Conservation (phyloP, 2,113 vertebrate genomes). For the Lophius piscatorius region DNA sequence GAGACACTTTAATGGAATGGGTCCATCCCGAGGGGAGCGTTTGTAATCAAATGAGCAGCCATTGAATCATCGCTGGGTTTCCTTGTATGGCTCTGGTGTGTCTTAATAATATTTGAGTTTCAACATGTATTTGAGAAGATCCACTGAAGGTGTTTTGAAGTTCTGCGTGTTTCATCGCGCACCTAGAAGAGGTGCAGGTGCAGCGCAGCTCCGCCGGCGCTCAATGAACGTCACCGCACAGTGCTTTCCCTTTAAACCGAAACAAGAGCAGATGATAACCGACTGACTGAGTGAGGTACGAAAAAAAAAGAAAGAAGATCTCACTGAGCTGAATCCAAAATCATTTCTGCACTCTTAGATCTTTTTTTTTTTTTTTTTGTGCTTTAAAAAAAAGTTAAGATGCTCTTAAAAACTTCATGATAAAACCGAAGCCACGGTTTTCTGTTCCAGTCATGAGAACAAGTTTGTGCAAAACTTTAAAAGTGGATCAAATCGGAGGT, state of each 20-base stretch:
- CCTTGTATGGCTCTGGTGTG: constrained; percentile 8
- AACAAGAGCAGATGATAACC: constrained; percentile 30
- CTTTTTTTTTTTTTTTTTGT: constrained; percentile 42
- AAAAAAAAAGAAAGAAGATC: constrained; percentile 34
- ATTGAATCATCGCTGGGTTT: constrained; percentile 28
- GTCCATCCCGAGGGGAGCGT: constrained; percentile 27
- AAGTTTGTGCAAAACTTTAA: too few species aligned
- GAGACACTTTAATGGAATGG: constrained; percentile 16
- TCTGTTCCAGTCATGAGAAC: too few species aligned
- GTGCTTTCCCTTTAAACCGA: constrained; percentile 64
- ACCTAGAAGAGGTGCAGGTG: constrained; percentile 55
- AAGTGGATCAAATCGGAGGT: too few species aligned
- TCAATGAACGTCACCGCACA: constrained; percentile 28
- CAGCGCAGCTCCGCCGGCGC: constrained; percentile 29
- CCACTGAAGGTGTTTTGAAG: not conserved
- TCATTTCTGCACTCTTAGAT: constrained; percentile 27
- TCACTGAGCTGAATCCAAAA: constrained; percentile 23
- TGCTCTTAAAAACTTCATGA: too few species aligned
- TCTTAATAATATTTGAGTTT: constrained; percentile 9
- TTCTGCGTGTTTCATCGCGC: constrained; percentile 22
- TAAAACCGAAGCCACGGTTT: too few species aligned
- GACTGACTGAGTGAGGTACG: not conserved
- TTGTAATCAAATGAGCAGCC: constrained; percentile 29
- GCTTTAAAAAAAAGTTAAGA: constrained; percentile 55
- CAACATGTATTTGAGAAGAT: constrained; percentile 1